Evolutionary conservation across 2,797 vertebrate genomes (phyloP), one percentile per base, ranked within the genome.

Genomic region (Simalia tracyae): DNA sequence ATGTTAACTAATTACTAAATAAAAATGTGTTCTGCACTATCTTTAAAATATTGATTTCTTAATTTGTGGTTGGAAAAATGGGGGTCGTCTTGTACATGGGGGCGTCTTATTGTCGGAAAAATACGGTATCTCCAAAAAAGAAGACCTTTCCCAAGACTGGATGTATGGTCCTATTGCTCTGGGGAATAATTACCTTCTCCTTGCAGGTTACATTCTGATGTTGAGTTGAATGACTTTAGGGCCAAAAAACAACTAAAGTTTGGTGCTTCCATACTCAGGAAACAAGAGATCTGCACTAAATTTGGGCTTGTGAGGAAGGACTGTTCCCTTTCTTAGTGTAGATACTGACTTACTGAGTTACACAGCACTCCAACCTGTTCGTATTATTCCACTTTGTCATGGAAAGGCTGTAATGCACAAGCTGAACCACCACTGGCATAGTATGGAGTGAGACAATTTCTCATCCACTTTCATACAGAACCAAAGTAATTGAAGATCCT

Each of bases 311-410:
- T 28, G 50, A 59, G 5, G 46, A 89, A 68, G n/a, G 24, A 19
- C 42, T 61, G n/a, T 1, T 36, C 36, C 59, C 57, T 57, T 89
- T 31, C 64, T 50, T 17, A 60, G 22, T 10, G 8, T 22, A 42
- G 72, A 14, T 9, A 19, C 46, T 19, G 19, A 54, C 17, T 89
- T 54, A 56, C 4, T 54, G 4, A 54, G 24, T 42, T 24, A 24
- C 1, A 0, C 24, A 10, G 57, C 42, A 6, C 14, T 31, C 9
- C 4, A 10, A 36, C 0, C 28, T 7, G 2, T 22, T 12, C 36
- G 4, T 57, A 17, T 86, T 19, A 59, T 22, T 31, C n/a, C 28
- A 68, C 2, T 31, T 15, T 28, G 28, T 5, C 14, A 12, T n/a
- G 42, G 15, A 17, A 63, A 26, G 5, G 63, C 8, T 31, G 15